A percentile compares a stretch with the other conserved stretches of the same genome.
phyloP scores from a whole-genome alignment of 2,113 vertebrate species.

The Leptosomus discolor region DNA sequence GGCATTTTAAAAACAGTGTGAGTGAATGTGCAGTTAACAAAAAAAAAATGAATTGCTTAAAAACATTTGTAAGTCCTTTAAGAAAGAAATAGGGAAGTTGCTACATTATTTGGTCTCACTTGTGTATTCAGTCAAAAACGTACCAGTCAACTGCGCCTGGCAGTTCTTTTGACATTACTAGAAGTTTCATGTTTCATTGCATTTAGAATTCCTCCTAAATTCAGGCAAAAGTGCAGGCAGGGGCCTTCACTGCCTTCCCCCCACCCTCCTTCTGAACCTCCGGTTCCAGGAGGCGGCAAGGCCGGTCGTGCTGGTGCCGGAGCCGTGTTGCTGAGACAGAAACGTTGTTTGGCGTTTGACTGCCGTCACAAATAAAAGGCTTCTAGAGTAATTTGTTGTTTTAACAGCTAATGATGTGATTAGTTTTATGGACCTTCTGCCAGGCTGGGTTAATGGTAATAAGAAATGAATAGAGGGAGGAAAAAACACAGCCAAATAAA shows the following conservation, averaged over 20 bases:
- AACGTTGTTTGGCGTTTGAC: background rate
- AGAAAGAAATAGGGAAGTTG: background rate
- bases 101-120: background rate
- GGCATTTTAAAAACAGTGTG: background rate
- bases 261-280: background rate
- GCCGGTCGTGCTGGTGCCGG: background rate
- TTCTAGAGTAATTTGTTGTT: constrained; percentile 25
- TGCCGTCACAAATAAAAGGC: background rate
- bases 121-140: background rate
- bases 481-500: background rate
- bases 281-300: background rate
- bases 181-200: background rate
- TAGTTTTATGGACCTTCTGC: constrained; percentile 42
- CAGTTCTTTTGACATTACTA: background rate
- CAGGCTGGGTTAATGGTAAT: constrained; percentile 38
- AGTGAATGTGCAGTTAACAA: background rate
- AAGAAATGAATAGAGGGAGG: constrained; percentile 1
- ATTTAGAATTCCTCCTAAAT: background rate
- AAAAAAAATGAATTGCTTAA: background rate
- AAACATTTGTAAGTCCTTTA: background rate
- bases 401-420: constrained; percentile 35
- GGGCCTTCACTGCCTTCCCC: background rate
- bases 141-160: background rate
- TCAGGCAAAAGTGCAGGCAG: accelerated
- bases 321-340: background rate